Evolutionary conservation across 2,113 vertebrate species (phyloP).

Genomic region (Ahaetulla prasina): DNA sequence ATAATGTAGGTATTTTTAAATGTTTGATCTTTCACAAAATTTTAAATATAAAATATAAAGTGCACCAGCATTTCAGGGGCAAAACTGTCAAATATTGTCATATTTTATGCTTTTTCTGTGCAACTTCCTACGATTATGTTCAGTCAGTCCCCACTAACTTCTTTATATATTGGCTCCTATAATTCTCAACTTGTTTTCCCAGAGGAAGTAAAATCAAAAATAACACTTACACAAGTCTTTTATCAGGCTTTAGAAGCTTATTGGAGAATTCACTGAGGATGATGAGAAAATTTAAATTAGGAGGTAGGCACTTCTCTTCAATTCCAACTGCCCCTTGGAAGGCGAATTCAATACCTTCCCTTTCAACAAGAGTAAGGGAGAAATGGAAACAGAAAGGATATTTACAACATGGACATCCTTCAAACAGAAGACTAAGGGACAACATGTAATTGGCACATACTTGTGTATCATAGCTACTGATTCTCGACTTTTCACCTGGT

Average conservation of each 20-base stretch:
- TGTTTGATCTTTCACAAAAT: neutral
- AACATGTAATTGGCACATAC: slow-evolving; percentile 59
- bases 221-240: slow-evolving; percentile 82
- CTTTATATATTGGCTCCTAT: neutral
- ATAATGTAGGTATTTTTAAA: neutral
- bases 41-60: neutral
- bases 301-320: slow-evolving; percentile 68
- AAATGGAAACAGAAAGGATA: neutral
- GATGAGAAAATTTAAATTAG: slow-evolving; percentile 79
- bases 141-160: neutral
- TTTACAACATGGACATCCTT: neutral
- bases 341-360: slow-evolving; percentile 87
- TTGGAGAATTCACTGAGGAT: slow-evolving; percentile 88
- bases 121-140: neutral
- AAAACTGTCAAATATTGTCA: neutral
- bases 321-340: slow-evolving; percentile 72
- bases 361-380: slow-evolving; percentile 45
- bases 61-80: neutral
- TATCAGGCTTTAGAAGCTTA: slow-evolving; percentile 89
- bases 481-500: slow-evolving; percentile 84
- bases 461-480: slow-evolving; percentile 88
- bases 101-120: neutral
- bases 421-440: neutral
- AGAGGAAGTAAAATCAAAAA: neutral
- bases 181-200: neutral